Percentiles rank a stretch among this genome's conserved stretches.
These are phyloP conservation scores for Myocastor coypus DNA, from an alignment of 2,113 vertebrate genomes.

Conservation along the genomic window DNA sequence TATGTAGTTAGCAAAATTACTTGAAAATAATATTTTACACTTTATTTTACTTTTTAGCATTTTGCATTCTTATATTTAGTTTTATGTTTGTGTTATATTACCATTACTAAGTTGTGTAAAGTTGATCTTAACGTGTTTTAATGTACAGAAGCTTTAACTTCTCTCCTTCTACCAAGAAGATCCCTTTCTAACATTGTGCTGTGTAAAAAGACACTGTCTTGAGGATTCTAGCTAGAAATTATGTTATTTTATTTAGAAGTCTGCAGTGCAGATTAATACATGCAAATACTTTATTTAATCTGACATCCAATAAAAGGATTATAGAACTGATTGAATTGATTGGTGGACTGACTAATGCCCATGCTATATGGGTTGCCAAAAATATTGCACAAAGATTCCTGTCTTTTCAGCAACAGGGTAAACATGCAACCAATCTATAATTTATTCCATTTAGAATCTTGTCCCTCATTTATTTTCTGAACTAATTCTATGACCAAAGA, in stretches of 20 bases:
- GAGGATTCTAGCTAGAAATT: background rate
- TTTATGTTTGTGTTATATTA: background rate
- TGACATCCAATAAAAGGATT: background rate
- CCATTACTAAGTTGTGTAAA: background rate
- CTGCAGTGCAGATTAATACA: background rate
- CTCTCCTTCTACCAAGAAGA: background rate
- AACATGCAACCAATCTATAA: background rate
- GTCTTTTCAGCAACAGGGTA: background rate
- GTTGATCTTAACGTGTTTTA: background rate
- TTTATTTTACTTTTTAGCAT: background rate
- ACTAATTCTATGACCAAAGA: constrained; percentile 4
- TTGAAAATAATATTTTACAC: background rate
- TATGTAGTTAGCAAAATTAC: background rate
- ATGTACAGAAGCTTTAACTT: background rate
- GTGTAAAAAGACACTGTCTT: background rate
- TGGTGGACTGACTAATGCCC: background rate
- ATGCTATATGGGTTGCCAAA: background rate
- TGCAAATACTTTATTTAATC: background rate
- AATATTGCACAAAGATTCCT: background rate
- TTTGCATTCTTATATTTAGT: background rate
- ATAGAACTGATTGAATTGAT: background rate
- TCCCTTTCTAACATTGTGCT: background rate
- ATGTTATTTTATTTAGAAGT: background rate
- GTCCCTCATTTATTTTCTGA: background rate
- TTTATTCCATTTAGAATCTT: background rate